These are phyloP conservation scores for Thecophora atra DNA, from an alignment of 2,888 invertebrate genomes.

Conservation along the genomic window DNA sequence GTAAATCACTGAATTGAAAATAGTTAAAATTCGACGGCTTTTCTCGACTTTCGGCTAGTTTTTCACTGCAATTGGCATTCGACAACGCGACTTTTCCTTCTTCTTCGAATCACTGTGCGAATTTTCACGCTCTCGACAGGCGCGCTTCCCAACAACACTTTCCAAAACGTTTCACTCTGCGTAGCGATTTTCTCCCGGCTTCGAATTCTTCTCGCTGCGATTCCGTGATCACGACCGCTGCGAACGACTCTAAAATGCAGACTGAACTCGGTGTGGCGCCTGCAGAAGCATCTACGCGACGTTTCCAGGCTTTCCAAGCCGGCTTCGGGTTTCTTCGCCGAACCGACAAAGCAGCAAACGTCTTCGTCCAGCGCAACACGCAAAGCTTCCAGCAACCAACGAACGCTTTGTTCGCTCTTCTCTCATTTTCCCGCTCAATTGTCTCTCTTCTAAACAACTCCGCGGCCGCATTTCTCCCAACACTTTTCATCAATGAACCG, in stretches of 20 bases:
- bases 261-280: slow-evolving; percentile 30
- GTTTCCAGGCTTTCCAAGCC: too few species aligned
- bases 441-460: slow-evolving; percentile 19
- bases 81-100: not conserved
- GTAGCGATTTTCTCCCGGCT: slow-evolving; percentile 25
- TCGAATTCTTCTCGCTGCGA: not conserved
- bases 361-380: not conserved
- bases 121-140: slow-evolving; percentile 13
- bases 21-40: not conserved
- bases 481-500: slow-evolving; percentile 40
- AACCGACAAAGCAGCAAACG: not conserved
- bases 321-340: not conserved
- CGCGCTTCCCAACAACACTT: not conserved
- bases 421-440: slow-evolving; percentile 27
- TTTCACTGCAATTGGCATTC: not conserved
- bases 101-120: slow-evolving; percentile 11
- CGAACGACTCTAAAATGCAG: slow-evolving; percentile 53
- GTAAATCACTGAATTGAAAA: not conserved
- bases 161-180: slow-evolving; percentile 13
- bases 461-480: not conserved
- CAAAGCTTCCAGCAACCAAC: too few species aligned
- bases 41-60: not conserved
- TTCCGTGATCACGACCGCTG: slow-evolving; percentile 53
- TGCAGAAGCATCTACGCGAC: slow-evolving; percentile 25
- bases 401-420: not conserved